Conservation (phyloP, 2,888 invertebrate species). For the Drosophila aldrichi region DNA sequence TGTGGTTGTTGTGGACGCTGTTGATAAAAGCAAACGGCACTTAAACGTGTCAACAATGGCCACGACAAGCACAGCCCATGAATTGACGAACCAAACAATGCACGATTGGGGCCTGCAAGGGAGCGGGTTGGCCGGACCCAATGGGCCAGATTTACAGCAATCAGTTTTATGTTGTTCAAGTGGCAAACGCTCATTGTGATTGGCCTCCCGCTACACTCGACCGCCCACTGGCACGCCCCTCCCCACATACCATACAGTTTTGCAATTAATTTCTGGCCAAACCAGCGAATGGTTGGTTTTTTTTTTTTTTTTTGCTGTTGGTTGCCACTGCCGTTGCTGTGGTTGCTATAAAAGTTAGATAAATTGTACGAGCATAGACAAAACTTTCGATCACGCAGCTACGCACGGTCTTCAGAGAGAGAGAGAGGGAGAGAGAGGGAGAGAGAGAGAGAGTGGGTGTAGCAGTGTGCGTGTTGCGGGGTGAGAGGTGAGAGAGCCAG, state of each 20-base stretch:
- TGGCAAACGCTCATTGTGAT: conserved; percentile 73
- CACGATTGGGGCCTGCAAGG: conserved; percentile 25
- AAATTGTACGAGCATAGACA: conserved; percentile 75
- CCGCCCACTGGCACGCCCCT: background rate
- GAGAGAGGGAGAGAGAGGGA: no score
- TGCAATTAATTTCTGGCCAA: conserved; percentile 79
- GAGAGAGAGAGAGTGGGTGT: conserved; percentile 16
- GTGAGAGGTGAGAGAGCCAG: conserved; percentile 9
- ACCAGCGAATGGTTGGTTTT: conserved; percentile 50
- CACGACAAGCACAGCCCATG: conserved; percentile 69
- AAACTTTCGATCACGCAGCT: conserved; percentile 78
- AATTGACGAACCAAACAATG: conserved; percentile 72
- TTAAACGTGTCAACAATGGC: conserved; percentile 80
- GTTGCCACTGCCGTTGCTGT: conserved; percentile 52
- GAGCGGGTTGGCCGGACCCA: conserved; percentile 27
- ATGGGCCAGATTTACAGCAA: conserved; percentile 76
- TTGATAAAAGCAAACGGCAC: conserved; percentile 80
- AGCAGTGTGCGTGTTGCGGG: background rate
- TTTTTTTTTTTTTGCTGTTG: conserved; percentile 17
- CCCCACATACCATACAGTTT: conserved; percentile 67
- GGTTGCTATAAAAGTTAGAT: conserved; percentile 79
- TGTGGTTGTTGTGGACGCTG: conserved; percentile 54
- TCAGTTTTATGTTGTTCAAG: conserved; percentile 80
- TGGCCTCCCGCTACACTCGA: conserved; percentile 43
- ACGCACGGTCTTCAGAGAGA: conserved; percentile 65